Percentiles rank a stretch among this genome's conserved stretches.
Conservation (phyloP, 2,888 invertebrate genomes). For the Standfussiana lucernea region DNA sequence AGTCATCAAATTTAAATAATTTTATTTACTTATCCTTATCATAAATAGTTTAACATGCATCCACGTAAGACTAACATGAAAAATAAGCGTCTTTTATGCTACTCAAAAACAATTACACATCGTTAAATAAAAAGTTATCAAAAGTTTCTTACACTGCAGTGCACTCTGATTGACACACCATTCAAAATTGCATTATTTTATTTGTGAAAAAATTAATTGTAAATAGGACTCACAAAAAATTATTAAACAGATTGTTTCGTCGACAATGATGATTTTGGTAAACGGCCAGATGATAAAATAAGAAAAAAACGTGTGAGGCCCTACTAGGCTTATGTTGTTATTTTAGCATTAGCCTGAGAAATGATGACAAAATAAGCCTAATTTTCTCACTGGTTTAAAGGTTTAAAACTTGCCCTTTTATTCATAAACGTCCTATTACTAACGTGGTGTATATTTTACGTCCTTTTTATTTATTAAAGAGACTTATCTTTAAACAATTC, state of each 20-base stretch:
- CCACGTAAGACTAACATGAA: slow-evolving; percentile 83
- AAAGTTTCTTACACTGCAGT: slow-evolving; percentile 51
- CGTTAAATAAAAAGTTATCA: slow-evolving; percentile 51
- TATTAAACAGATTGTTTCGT: neutral
- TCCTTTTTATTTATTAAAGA: neutral
- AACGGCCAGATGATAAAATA: neutral
- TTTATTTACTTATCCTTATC: slow-evolving; percentile 86
- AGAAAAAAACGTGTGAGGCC: neutral
- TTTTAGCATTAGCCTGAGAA: slow-evolving; percentile 4
- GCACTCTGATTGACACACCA: slow-evolving; percentile 42
- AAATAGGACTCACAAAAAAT: slow-evolving; percentile 11
- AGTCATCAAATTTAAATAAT: slow-evolving; percentile 81
- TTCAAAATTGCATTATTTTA: slow-evolving; percentile 14
- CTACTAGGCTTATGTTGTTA: too few relatives aligned
- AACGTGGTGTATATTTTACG: slow-evolving; percentile 7
- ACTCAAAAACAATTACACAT: slow-evolving; percentile 69
- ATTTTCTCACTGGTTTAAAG: slow-evolving; percentile 48
- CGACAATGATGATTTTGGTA: neutral
- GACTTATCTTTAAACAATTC: neutral
- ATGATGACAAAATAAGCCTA: slow-evolving; percentile 30
- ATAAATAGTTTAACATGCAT: slow-evolving; percentile 88
- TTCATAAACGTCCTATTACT: slow-evolving; percentile 15
- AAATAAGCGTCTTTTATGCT: slow-evolving; percentile 85
- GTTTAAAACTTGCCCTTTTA: slow-evolving; percentile 13
- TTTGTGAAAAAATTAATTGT: slow-evolving; percentile 19